A percentile compares a stretch with the other conserved stretches of the same genome.
Conservation (phyloP, 2,113 vertebrate genomes). For the Myrmophylax atrothorax region DNA sequence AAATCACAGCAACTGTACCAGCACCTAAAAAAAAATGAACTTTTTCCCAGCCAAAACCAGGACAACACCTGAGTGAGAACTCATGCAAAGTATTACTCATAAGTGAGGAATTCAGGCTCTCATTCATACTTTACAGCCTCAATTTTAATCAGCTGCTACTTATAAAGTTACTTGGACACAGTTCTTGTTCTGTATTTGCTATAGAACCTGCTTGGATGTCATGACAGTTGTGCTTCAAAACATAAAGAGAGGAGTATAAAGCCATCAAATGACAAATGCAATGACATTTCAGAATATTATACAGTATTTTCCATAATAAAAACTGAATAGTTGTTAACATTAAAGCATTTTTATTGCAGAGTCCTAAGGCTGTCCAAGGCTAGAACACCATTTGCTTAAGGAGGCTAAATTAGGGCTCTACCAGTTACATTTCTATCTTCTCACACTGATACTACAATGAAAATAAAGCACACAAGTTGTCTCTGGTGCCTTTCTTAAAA, state of each 20-base stretch:
- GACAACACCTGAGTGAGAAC: not conserved
- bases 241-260: not conserved
- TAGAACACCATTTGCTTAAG: not conserved
- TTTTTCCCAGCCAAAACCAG: not conserved
- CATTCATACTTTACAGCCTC: not conserved
- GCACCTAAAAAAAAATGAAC: not conserved
- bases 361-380: not conserved
- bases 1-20: not conserved
- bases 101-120: not conserved
- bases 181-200: not conserved
- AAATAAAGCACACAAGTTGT: not conserved
- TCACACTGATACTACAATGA: not conserved
- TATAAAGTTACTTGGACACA: not conserved
- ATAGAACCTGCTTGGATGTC: not conserved
- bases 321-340: not conserved
- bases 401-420: not conserved
- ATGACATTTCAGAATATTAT: not conserved
- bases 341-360: not conserved
- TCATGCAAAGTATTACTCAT: not conserved
- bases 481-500: not conserved
- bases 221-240: not conserved
- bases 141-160: not conserved
- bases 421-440: not conserved
- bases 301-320: slow-evolving; percentile 14
- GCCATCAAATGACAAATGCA: not conserved